phyloP scores from a whole-genome alignment of 2,888 invertebrate genomes.

The Crocallis elinguaria region DNA sequence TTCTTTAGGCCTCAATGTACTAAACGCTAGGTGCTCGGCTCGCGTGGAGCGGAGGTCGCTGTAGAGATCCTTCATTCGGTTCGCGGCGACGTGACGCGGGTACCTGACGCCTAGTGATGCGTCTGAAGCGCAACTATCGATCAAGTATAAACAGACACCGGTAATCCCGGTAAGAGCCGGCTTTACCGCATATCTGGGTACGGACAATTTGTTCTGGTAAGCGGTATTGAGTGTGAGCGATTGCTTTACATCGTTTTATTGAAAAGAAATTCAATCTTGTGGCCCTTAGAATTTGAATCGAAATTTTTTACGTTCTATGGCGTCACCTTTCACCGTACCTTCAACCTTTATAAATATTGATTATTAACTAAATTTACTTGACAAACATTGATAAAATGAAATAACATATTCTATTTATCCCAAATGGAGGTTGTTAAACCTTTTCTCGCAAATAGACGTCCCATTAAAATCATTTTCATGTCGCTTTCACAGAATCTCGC shows the following conservation, averaged over 20 bases:
- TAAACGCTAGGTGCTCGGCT: slow-evolving; percentile 24
- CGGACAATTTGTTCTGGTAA: slow-evolving; percentile 38
- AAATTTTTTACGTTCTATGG: too few species aligned
- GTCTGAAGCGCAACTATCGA: slow-evolving; percentile 44
- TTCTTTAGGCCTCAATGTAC: slow-evolving; percentile 25
- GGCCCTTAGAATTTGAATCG: too few species aligned
- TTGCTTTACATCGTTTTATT: slow-evolving; percentile 14
- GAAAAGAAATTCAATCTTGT: neutral
- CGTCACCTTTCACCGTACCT: too few species aligned
- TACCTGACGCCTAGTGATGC: slow-evolving; percentile 50
- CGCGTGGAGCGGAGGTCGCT: slow-evolving; percentile 47
- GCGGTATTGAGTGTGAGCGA: slow-evolving; percentile 24
- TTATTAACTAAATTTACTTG: too few species aligned
- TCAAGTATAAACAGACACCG: slow-evolving; percentile 61
- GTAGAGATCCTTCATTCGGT: slow-evolving; percentile 63
- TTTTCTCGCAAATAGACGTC: slow-evolving; percentile 8
- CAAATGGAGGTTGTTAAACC: neutral
- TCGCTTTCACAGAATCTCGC: slow-evolving; percentile 18
- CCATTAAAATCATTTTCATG: slow-evolving; percentile 30
- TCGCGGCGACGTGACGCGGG: slow-evolving; percentile 60
- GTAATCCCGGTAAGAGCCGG: slow-evolving; percentile 53
- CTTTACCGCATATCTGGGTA: slow-evolving; percentile 23
- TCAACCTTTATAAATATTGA: too few species aligned
- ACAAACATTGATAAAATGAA: neutral
- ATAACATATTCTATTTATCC: neutral